Base-by-base conservation (phyloP, 2,113 vertebrate genomes). In the Triplophysa dalaica region DNA sequence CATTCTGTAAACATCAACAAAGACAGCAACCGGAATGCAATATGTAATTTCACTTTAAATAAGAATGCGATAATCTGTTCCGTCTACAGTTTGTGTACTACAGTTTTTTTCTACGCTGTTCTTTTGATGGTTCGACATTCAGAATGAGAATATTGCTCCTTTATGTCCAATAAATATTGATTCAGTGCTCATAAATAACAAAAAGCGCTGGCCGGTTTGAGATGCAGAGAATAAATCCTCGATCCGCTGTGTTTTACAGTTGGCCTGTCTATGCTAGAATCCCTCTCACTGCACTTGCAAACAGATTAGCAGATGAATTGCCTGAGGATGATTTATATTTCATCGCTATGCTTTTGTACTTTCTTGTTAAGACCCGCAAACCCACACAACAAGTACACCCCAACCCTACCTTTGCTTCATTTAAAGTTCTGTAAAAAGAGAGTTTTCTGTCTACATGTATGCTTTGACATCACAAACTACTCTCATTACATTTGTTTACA, bases 121-220 rank as follows among this genome's bases (percentile, higher is more conserved):
- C 84, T 87, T 81, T 77, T 70, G 77, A 88, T 76, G 86, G 89
- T 92, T 84, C 90, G 91, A 90, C 88, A 90, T 92, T 92, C 86
- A 90, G 89, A 89, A 87, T 81, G 81, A 83, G 82, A 90, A 92
- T 92, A 91, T 89, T 90, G 89, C 85, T 90, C 88, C 89, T 90
- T 91, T 92, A 90, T 91, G 89, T 87, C 88, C 88, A 87, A 92
- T 91, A 90, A 92, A 92, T 92, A 91, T 92, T 92, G 90, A 93
- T 91, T 91, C 79, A 86, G 80, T 65, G 54, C 84, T 90, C 87
- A 87, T 89, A 85, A 89, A 91, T 89, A 88, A 87, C 74, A 83
- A 86, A 85, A 87, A 81, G 83, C 72, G 83, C 24, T 22, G 75
- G 38, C 26, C 24, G 52, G 22, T 64, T 61, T 73, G 62, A 87